Evolutionary conservation across 1,140 invertebrate species (phyloP).

Genomic region (Papilio polyxenes): DNA sequence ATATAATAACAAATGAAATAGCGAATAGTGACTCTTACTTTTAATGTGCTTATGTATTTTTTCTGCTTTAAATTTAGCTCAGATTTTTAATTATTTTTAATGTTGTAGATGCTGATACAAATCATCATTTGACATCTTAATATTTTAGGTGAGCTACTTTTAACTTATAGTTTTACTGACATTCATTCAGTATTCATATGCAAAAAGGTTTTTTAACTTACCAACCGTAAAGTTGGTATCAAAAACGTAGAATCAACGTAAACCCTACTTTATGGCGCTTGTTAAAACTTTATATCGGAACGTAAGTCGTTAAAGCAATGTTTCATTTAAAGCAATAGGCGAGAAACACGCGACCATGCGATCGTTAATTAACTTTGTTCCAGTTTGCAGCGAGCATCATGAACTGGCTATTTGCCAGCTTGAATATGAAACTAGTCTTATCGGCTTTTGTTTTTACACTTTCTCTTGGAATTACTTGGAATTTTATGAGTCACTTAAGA

Average conservation of each 20-base stretch:
- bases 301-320: conserved; percentile 30
- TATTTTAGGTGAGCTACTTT: too few relatives aligned
- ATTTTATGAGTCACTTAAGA: conserved; percentile 17
- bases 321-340: conserved; percentile 34
- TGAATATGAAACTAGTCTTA: conserved; percentile 16
- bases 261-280: conserved; percentile 11
- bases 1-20: too few relatives aligned
- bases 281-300: conserved; percentile 30
- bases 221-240: neutral
- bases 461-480: conserved; percentile 20
- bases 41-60: too few relatives aligned
- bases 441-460: conserved; percentile 21
- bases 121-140: too few relatives aligned
- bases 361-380: conserved; percentile 37
- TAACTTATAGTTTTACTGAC: too few relatives aligned
- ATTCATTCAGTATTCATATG: neutral
- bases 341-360: conserved; percentile 32
- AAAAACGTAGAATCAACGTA: neutral
- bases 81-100: too few relatives aligned
- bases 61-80: too few relatives aligned
- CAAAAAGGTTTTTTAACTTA: neutral
- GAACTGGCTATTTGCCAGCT: conserved; percentile 23
- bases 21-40: too few relatives aligned
- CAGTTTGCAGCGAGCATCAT: conserved; percentile 23
- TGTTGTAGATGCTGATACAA: too few relatives aligned